phyloP scores from a whole-genome alignment of 2,797 vertebrate species.

The Echeneis naucrates region DNA sequence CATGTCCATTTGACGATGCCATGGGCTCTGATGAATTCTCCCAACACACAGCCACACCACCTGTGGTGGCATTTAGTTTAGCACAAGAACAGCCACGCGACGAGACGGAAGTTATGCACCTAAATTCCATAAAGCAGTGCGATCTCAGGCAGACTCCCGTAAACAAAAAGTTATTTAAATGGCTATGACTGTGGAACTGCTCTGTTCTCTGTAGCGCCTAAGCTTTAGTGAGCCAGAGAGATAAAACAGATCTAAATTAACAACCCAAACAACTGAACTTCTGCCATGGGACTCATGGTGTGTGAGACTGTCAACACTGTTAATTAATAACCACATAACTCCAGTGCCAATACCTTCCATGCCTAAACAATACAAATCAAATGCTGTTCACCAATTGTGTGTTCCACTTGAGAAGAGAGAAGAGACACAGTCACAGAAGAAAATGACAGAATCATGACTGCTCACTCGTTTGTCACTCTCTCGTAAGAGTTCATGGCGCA shows the following conservation, averaged over 20 bases:
- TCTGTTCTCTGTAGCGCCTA: constrained; percentile 29
- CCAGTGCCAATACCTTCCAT: neutral
- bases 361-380: constrained; percentile 43
- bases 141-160: constrained; percentile 42
- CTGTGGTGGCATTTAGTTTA: constrained; percentile 2
- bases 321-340: constrained; percentile 53
- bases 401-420: constrained; percentile 30
- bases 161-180: constrained; percentile 44
- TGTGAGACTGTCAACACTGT: constrained; percentile 43
- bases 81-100: constrained; percentile 32
- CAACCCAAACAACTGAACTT: constrained; percentile 42
- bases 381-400: constrained; percentile 20
- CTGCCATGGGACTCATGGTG: constrained; percentile 37
- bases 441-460: constrained; percentile 26
- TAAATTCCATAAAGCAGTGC: constrained; percentile 37
- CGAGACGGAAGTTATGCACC: constrained; percentile 41
- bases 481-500: too few species aligned
- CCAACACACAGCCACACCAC: neutral
- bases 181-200: constrained; percentile 21
- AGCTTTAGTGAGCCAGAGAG: constrained; percentile 58
- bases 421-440: neutral
- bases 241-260: constrained; percentile 56
- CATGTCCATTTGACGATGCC: constrained; percentile 12
- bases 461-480: too few species aligned
- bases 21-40: constrained; percentile 13